These are phyloP conservation scores for Corythornis cristatus DNA, from an alignment of 2,113 vertebrate genomes.

Conservation along the genomic window DNA sequence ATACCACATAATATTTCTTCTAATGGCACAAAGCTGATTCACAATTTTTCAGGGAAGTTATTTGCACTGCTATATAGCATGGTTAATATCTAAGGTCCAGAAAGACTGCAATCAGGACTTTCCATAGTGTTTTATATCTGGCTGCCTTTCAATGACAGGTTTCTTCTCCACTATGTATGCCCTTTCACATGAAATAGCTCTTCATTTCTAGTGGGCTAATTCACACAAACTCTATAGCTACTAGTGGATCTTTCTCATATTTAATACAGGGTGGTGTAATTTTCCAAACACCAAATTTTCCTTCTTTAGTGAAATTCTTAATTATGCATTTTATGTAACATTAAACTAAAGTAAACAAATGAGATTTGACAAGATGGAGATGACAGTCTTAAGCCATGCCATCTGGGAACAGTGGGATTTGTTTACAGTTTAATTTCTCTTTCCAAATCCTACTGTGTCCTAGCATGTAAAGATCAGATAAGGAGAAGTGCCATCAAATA, in stretches of 20 bases:
- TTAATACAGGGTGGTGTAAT: neutral
- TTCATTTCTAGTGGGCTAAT: neutral
- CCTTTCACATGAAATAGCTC: neutral
- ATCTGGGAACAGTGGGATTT: constrained; percentile 62
- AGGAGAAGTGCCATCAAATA: neutral
- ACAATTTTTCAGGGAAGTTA: neutral
- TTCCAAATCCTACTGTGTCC: neutral
- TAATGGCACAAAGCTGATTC: neutral
- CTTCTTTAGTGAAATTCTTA: neutral
- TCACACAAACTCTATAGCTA: neutral
- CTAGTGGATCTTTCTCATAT: neutral
- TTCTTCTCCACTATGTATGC: neutral
- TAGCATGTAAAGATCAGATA: constrained; percentile 1
- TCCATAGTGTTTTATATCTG: neutral
- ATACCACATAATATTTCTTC: neutral
- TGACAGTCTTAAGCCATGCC: constrained; percentile 23
- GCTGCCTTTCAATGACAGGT: neutral
- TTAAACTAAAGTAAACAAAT: constrained; percentile 12
- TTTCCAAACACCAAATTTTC: neutral
- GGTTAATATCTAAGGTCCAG: neutral
- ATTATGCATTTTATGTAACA: neutral
- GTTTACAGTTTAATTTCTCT: constrained; percentile 22
- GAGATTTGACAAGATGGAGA: constrained; percentile 24
- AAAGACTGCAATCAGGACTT: neutral
- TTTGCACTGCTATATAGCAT: neutral